Evolutionary conservation across 2,888 invertebrate genomes (phyloP).

Genomic region (Sesia apiformis): DNA sequence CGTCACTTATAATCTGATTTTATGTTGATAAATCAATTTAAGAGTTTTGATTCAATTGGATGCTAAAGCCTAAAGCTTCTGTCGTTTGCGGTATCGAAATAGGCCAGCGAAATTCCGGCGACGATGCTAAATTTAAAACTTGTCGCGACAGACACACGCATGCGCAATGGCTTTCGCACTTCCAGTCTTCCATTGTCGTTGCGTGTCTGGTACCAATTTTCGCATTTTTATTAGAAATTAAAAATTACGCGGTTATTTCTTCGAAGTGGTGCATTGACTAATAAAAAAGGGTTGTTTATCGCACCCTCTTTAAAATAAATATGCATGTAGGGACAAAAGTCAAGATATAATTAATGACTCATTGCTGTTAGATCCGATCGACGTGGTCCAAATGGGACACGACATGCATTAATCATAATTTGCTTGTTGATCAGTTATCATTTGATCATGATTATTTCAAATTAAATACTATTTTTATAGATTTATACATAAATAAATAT

Average conservation of each 20-base stretch:
- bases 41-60: not conserved
- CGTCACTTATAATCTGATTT: not conserved
- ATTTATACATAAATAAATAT: too few relatives aligned
- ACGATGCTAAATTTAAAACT: constrained; percentile 63
- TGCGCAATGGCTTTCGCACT: constrained; percentile 30
- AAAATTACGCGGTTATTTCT: not conserved
- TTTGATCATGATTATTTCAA: too few relatives aligned
- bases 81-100: constrained; percentile 47
- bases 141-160: constrained; percentile 49
- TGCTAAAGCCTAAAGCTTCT: not conserved
- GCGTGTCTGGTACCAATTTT: constrained; percentile 15
- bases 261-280: not conserved
- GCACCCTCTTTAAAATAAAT: not conserved
- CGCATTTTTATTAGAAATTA: not conserved
- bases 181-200: constrained; percentile 29
- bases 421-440: too few relatives aligned
- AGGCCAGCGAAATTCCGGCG: constrained; percentile 54
- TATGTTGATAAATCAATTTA: not conserved
- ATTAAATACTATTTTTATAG: too few relatives aligned
- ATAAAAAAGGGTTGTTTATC: not conserved
- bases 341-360: not conserved
- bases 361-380: not conserved
- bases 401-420: too few relatives aligned
- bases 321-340: not conserved
- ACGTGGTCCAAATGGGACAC: too few relatives aligned